Base-by-base conservation (phyloP, 2,888 invertebrate species). In the Philonicus albiceps region DNA sequence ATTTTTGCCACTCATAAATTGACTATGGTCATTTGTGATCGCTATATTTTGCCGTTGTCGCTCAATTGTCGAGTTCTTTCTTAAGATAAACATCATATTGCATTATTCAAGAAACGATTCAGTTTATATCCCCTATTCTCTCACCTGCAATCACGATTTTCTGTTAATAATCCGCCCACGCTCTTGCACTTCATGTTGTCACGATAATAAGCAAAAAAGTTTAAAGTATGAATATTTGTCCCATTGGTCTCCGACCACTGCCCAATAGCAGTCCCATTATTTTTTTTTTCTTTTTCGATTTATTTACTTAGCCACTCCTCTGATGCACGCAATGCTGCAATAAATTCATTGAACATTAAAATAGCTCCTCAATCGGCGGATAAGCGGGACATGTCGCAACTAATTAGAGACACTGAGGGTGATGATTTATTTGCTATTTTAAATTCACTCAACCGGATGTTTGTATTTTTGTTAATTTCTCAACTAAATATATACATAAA, bases 371-470 rank as follows among this genome's bases (percentile, higher is more conserved):
- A 19, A 64, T 16, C 64, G 64, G 8, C 22, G 64, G 64, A 64
- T 7, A 64, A 64, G 64, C 22, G 22, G 22, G 37, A 76, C 76
- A 76, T 76, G 22, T 40, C 76, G 49, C 43, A 30, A 27, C 22
- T 78, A 78, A 78, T 78, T 78, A 13, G 49, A 78, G 13, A 27
- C 43, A 30, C 49, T 49, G 13, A 7, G 8, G 13, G 19, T 49
- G 43, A 78, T 78, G 43, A 78, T 78, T 49, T 49, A 78, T 78
- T 30, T 43, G 22, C n/a, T 22, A 78, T 78, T 78, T 49, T 16
- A 78, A 78, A 30, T 49, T 43, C 27, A 78, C 3, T 31, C 7
- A 34, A 49, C 8, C 78, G 78, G 49, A 78, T 78, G 40, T 40
- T 19, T 64, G 27, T 8, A 64, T 19, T 53, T 53, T 53, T 43